A percentile compares a stretch with the other conserved stretches of the same genome.
These are phyloP conservation scores for Clusia tigrina DNA, from an alignment of 2,888 invertebrate species.

Conservation along the genomic window DNA sequence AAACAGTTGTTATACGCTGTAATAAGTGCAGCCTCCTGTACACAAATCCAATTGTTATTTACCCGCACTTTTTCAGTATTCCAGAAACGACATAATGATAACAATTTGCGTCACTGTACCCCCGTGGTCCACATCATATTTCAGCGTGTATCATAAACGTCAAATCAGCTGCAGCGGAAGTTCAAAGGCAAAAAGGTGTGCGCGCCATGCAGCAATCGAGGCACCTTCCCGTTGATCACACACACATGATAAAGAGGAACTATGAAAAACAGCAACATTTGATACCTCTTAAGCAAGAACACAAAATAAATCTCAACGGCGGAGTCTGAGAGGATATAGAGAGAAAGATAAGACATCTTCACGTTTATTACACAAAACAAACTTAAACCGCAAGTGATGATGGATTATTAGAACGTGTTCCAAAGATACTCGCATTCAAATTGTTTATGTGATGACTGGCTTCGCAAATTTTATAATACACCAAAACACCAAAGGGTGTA, in stretches of 20 bases:
- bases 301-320: not conserved
- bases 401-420: slow-evolving; percentile 59
- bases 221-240: not conserved
- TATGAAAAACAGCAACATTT: slow-evolving; percentile 2
- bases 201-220: not conserved
- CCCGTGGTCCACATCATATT: not conserved
- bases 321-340: not conserved
- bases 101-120: slow-evolving; percentile 14
- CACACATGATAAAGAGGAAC: not conserved
- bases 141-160: slow-evolving; percentile 35
- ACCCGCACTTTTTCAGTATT: too few relatives aligned
- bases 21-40: too few relatives aligned
- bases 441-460: not conserved
- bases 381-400: slow-evolving; percentile 40
- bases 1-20: too few relatives aligned
- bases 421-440: slow-evolving; percentile 30
- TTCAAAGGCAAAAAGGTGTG: slow-evolving; percentile 31
- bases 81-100: too few relatives aligned
- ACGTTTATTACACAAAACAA: too few relatives aligned
- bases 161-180: slow-evolving; percentile 41
- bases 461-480: not conserved
- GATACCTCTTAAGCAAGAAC: slow-evolving; percentile 10
- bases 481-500: not conserved
- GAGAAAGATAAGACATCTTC: slow-evolving; percentile 14
- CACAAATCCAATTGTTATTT: too few relatives aligned